Percentiles rank a stretch among this genome's conserved stretches.
Evolutionary conservation across 1,140 invertebrate species (phyloP).

Genomic region (Drosophila santomea): DNA sequence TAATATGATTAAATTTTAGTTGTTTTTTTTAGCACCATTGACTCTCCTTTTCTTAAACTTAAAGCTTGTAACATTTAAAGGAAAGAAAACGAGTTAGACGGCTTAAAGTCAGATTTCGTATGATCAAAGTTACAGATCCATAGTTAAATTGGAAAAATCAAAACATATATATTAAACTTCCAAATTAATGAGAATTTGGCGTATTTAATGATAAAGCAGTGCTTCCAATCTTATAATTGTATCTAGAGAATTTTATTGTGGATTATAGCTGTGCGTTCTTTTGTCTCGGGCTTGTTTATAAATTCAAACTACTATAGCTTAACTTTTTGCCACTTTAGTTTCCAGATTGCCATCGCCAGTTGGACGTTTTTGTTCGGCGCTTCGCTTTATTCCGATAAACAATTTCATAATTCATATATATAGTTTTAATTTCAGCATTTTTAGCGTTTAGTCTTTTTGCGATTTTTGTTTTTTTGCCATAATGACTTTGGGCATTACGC

Average conservation of each 20-base stretch:
- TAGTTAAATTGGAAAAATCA: too few species aligned
- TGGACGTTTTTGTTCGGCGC: conserved; percentile 4
- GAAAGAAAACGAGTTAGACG: too few species aligned
- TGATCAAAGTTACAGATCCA: too few species aligned
- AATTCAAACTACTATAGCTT: conserved; percentile 27
- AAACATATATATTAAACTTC: too few species aligned
- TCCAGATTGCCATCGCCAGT: conserved; percentile 48
- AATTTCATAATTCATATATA: conserved; percentile 54
- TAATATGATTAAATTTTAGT: too few species aligned
- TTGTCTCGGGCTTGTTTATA: conserved; percentile 25
- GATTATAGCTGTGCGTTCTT: conserved; percentile 15
- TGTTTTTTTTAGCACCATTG: too few species aligned
- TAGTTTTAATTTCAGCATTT: conserved; percentile 42
- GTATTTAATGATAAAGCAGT: too few species aligned
- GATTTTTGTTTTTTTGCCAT: conserved; percentile 21
- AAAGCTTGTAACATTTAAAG: too few species aligned
- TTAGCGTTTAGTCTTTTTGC: conserved; percentile 50
- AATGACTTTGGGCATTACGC: conserved; percentile 77
- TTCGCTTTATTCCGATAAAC: conserved; percentile 54
- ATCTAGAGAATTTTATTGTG: neutral
- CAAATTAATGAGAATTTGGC: too few species aligned
- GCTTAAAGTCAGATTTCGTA: too few species aligned
- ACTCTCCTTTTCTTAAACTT: too few species aligned
- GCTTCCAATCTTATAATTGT: neutral
- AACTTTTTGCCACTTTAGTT: conserved; percentile 34